Conservation (phyloP, 2,888 invertebrate species). For the Diadegma fenestrale region DNA sequence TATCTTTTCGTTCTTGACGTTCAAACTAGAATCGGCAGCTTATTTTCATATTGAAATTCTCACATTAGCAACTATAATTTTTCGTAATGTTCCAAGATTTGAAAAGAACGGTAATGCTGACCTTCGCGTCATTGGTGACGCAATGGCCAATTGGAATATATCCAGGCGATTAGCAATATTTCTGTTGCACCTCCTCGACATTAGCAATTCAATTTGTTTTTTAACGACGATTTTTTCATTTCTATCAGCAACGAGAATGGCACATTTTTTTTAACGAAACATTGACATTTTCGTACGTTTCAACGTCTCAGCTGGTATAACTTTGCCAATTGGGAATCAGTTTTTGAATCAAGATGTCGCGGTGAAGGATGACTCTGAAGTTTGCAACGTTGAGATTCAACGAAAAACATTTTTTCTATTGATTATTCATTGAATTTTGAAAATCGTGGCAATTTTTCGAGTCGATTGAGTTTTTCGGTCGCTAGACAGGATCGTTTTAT, state of each 20-base stretch:
- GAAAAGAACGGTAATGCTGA: background rate
- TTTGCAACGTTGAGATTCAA: too few species aligned
- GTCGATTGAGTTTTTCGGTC: too few species aligned
- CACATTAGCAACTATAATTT: constrained; percentile 22
- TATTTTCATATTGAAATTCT: background rate
- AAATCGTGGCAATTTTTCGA: too few species aligned
- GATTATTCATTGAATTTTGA: too few species aligned
- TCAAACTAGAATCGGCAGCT: background rate
- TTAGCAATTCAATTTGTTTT: background rate
- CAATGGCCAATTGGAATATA: constrained; percentile 44
- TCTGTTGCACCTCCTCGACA: background rate
- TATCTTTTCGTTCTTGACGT: background rate
- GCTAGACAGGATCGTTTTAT: too few species aligned
- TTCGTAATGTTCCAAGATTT: background rate
- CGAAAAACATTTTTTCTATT: too few species aligned
- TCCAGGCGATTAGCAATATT: constrained; percentile 32
- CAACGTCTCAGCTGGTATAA: background rate
- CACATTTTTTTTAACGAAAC: background rate
- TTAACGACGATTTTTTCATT: background rate
- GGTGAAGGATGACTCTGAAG: too few species aligned
- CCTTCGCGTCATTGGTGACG: constrained; percentile 30
- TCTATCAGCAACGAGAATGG: background rate
- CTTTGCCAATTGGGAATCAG: background rate
- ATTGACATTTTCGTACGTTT: background rate
- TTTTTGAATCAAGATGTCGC: too few species aligned